Conservation (phyloP, 1,140 invertebrate species). For the Scylla paramamosain region DNA sequence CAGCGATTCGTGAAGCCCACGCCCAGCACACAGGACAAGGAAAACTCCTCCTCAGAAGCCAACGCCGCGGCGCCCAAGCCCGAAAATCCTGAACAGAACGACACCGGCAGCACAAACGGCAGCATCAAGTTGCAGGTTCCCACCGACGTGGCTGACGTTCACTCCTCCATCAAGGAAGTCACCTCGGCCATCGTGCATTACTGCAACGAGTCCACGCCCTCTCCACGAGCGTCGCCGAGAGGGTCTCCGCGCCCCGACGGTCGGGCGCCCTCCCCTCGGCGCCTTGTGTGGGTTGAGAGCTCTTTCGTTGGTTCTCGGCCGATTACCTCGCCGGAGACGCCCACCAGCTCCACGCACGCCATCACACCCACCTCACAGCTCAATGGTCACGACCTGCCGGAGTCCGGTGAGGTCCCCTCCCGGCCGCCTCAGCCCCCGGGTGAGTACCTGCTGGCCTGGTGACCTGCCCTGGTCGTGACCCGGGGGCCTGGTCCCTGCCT, state of each 20-base stretch:
- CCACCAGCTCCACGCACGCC: conserved; percentile 80
- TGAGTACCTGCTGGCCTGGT: conserved; percentile 78
- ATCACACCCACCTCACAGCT: conserved; percentile 69
- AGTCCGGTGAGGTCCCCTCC: conserved; percentile 49
- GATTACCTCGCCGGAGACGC: conserved; percentile 89
- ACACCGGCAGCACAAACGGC: conserved; percentile 54
- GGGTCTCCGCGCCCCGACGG: conserved; percentile 59
- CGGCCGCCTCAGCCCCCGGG: conserved; percentile 74
- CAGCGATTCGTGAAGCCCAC: conserved; percentile 46
- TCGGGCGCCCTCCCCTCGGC: conserved; percentile 77
- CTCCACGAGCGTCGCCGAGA: conserved; percentile 67
- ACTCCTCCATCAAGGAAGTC: conserved; percentile 94
- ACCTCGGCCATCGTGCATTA: conserved; percentile 96
- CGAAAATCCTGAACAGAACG: conserved; percentile 25
- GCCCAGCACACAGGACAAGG: conserved; percentile 45
- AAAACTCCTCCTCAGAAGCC: conserved; percentile 51
- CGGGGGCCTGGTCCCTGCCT: background rate
- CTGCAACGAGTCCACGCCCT: conserved; percentile 79
- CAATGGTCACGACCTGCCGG: conserved; percentile 57
- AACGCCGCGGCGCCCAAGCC: conserved; percentile 24
- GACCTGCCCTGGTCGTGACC: conserved; percentile 34
- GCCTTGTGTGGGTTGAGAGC: conserved; percentile 92
- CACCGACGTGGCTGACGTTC: conserved; percentile 82
- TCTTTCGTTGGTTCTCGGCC: conserved; percentile 93
- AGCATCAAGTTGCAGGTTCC: conserved; percentile 35